Conservation (phyloP, 2,797 vertebrate species). For the Xenopus petersii region DNA sequence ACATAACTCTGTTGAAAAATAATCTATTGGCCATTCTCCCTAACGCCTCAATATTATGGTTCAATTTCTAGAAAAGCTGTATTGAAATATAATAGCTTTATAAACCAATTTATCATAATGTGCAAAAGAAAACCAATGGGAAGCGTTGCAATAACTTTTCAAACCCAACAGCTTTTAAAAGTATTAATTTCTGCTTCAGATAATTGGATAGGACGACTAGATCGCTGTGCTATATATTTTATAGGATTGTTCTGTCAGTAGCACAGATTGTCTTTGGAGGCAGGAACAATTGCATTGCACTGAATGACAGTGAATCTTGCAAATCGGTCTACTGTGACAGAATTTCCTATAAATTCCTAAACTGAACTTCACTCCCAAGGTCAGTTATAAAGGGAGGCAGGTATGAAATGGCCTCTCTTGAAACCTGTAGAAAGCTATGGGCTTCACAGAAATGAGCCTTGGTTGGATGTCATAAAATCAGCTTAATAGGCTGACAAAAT, state of each 20-base stretch:
- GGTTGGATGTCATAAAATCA: constrained; percentile 59
- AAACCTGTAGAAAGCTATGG: constrained; percentile 51
- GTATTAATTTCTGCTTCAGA: constrained; percentile 86
- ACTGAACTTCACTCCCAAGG: constrained; percentile 75
- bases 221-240: constrained; percentile 78
- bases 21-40: constrained; percentile 69
- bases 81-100: constrained; percentile 70
- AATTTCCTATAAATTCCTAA: constrained; percentile 81
- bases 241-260: constrained; percentile 80
- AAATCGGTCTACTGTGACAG: constrained; percentile 80
- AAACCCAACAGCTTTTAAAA: constrained; percentile 86
- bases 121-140: constrained; percentile 69
- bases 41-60: constrained; percentile 68
- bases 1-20: constrained; percentile 65
- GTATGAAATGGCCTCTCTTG: constrained; percentile 62
- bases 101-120: constrained; percentile 77
- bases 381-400: constrained; percentile 70
- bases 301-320: constrained; percentile 87
- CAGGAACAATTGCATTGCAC: constrained; percentile 73
- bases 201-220: constrained; percentile 85
- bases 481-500: constrained; percentile 57
- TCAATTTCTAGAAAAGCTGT: constrained; percentile 72
- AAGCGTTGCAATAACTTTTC: constrained; percentile 85
- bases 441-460: constrained; percentile 54
- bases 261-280: constrained; percentile 81